Evolutionary conservation across 2,888 invertebrate genomes (phyloP), one percentile per base, ranked within the genome.

Genomic region (Chorisops tibialis): DNA sequence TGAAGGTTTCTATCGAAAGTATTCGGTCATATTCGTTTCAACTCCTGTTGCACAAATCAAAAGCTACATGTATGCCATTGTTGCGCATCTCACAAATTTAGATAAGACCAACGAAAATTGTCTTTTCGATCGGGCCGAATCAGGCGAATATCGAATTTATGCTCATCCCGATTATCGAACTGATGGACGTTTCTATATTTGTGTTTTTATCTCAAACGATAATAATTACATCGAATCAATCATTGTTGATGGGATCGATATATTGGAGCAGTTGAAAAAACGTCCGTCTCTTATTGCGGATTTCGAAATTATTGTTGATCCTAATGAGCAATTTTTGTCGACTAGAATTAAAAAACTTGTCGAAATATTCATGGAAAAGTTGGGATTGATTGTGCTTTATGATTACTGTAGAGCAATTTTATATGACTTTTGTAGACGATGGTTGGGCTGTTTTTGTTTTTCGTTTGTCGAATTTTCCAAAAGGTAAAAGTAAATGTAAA

Each of bases 231-330:
- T 58, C 16, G 58, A 19, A 18, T 35, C 58, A 2, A 45, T 22
- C 3, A 24, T 24, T 12, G 7, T 58, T 2, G 21, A 7, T 47
- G 47, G 45, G 6, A n/a, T 12, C n/a, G 47, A 58, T 58, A 18
- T 58, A 16, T 18, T 58, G 18, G n/a, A 16, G 16, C 58, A 58
- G n/a, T 21, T 58, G 7, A 7, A 41, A 16, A 12, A 30, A 45
- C 35, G 37, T 9, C 58, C 58, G 18, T 18, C 24, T 18, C 3
- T 58, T 45, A 11, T 47, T 14, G 24, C 45, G 11, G 45, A 58
- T 47, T 58, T 45, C 18, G 35, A 30, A 11, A 19, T 58, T n/a
- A 35, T 58, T 21, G 45, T 45, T 16, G 58, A 58, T 9, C 19
- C 22, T 2, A 30, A 45, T 16, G 30, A 45, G 18, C 12, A 6